Conservation (phyloP, 2,888 invertebrate species). For the Drosophila diplacantha region DNA sequence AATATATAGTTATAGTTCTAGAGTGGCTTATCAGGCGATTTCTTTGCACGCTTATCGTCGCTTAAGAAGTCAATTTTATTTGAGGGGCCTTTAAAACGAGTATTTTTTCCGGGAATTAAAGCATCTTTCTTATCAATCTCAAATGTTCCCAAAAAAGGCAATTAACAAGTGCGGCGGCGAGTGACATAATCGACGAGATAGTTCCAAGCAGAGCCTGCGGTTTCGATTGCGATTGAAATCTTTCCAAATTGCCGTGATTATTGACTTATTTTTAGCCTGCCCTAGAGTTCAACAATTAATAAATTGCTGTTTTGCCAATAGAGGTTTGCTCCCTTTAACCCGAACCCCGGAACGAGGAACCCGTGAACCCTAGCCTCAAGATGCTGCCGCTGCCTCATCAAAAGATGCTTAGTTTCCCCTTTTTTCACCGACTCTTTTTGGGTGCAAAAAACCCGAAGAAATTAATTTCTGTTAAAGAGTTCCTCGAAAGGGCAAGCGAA, state of each 20-base stretch:
- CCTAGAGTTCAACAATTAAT: constrained; percentile 52
- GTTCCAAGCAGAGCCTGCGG: constrained; percentile 11
- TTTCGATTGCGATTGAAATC: constrained; percentile 38
- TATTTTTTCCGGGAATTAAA: constrained; percentile 21
- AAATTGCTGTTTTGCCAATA: constrained; percentile 67
- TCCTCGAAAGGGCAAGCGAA: constrained; percentile 31
- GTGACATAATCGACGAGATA: constrained; percentile 59
- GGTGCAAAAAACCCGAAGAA: constrained; percentile 43
- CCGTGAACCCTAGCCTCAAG: constrained; percentile 39
- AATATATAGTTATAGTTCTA: neutral
- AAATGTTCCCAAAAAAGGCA: constrained; percentile 16
- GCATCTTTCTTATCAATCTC: constrained; percentile 48
- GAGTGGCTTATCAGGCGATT: constrained; percentile 50
- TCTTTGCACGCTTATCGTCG: constrained; percentile 52
- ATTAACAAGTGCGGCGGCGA: constrained; percentile 24
- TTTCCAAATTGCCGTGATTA: constrained; percentile 14
- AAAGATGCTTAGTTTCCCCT: constrained; percentile 55
- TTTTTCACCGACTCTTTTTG: constrained; percentile 39
- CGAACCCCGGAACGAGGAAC: constrained; percentile 15
- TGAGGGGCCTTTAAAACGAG: constrained; percentile 48
- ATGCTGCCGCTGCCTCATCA: constrained; percentile 22
- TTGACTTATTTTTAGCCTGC: constrained; percentile 44
- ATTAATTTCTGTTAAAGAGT: constrained; percentile 61
- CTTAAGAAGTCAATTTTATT: constrained; percentile 50
- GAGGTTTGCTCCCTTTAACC: constrained; percentile 32